Percentiles rank a stretch among this genome's conserved stretches.
phyloP scores from a whole-genome alignment of 1,140 invertebrate species.

The Drosophila insularis region DNA sequence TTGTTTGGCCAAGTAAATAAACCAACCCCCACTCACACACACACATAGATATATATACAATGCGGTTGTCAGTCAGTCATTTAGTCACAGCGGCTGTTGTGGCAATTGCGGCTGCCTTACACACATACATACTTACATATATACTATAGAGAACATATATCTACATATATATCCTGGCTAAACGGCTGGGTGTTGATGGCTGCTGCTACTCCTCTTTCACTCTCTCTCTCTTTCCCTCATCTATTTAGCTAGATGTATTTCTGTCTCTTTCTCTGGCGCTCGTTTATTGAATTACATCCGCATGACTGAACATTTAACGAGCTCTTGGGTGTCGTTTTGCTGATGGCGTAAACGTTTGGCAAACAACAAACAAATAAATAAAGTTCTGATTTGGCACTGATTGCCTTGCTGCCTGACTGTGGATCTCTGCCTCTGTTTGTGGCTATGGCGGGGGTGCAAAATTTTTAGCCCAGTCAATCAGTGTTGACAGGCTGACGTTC shows the following conservation, averaged over 20 bases:
- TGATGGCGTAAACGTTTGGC: conserved; percentile 81
- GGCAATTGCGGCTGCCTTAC: conserved; percentile 61
- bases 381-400: conserved; percentile 80
- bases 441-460: conserved; percentile 2
- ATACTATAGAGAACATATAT: conserved; percentile 3
- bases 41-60: conserved; percentile 33
- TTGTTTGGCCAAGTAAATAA: conserved; percentile 75
- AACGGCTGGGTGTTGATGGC: conserved; percentile 67
- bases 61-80: conserved; percentile 78
- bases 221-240: not conserved
- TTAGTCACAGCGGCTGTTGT: conserved; percentile 72
- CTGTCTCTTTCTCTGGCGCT: conserved; percentile 48
- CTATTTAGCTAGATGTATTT: not conserved
- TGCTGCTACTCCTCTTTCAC: not conserved
- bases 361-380: conserved; percentile 82
- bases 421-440: not conserved
- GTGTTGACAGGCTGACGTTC: conserved; percentile 27
- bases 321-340: conserved; percentile 80
- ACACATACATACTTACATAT: conserved; percentile 24
- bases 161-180: conserved; percentile 43
- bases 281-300: conserved; percentile 82
- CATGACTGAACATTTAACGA: conserved; percentile 81
- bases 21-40: conserved; percentile 55
- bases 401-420: conserved; percentile 50
- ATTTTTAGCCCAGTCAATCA: conserved; percentile 37